These are phyloP conservation scores for Ispidina lecontei DNA, from an alignment of 2,797 vertebrate genomes.

Conservation along the genomic window DNA sequence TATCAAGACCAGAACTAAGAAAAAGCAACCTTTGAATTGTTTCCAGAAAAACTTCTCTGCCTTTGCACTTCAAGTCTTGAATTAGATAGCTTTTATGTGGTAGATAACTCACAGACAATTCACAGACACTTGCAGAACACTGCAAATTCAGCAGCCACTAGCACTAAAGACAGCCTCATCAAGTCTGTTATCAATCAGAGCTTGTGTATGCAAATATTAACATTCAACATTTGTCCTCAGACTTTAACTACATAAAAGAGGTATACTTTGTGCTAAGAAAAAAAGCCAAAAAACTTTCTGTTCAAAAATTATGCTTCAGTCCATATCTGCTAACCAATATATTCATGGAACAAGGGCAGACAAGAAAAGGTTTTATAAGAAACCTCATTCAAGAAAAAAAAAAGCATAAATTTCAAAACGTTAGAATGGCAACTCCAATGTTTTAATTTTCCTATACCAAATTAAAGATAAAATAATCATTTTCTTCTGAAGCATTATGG, in stretches of 20 bases:
- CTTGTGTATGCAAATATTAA: neutral
- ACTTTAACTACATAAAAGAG: neutral
- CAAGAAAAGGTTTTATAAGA: neutral
- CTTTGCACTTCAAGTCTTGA: neutral
- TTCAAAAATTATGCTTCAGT: neutral
- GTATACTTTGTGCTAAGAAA: neutral
- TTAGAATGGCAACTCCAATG: neutral
- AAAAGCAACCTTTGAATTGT: neutral
- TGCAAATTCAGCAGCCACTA: neutral
- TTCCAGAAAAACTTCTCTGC: neutral
- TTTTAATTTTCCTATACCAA: neutral
- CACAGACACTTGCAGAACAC: neutral
- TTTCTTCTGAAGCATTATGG: neutral
- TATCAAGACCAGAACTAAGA: neutral
- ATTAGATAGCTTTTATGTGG: neutral
- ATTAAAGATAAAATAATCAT: neutral
- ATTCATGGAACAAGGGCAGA: neutral
- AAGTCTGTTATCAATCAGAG: neutral
- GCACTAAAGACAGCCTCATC: neutral
- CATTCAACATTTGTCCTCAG: neutral
- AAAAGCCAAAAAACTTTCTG: neutral
- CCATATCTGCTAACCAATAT: neutral
- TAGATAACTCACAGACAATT: neutral
- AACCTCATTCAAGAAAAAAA: neutral
- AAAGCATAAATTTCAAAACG: conserved; percentile 14